phyloP scores from a whole-genome alignment of 2,888 invertebrate species.

The Eupithecia dodoneata region DNA sequence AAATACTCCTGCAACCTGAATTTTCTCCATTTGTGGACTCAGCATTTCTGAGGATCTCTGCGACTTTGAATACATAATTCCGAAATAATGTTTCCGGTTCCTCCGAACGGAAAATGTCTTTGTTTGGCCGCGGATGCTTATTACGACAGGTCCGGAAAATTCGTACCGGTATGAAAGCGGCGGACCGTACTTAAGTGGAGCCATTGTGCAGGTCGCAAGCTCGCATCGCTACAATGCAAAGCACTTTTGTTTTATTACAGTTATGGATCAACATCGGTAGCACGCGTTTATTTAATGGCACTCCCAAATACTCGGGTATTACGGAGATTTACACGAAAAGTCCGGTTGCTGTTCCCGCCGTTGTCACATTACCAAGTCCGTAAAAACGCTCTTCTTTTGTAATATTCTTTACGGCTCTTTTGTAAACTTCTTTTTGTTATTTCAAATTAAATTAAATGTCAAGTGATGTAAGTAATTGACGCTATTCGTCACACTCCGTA shows the following conservation, averaged over 20 bases:
- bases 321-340: constrained; percentile 48
- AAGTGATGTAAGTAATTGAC: constrained; percentile 34
- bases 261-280: constrained; percentile 72
- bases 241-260: constrained; percentile 74
- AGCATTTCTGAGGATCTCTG: constrained; percentile 55
- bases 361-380: constrained; percentile 22
- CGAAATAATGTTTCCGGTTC: constrained; percentile 69
- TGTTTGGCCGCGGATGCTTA: constrained; percentile 77
- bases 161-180: constrained; percentile 69
- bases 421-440: constrained; percentile 17
- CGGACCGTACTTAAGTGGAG: constrained; percentile 76
- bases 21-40: constrained; percentile 42
- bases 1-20: constrained; percentile 32
- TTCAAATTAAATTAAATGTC: constrained; percentile 30
- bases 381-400: constrained; percentile 22
- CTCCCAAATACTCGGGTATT: constrained; percentile 57
- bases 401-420: constrained; percentile 25
- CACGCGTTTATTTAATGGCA: constrained; percentile 71
- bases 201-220: constrained; percentile 67
- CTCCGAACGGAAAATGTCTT: constrained; percentile 71
- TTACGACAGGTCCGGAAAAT: constrained; percentile 73
- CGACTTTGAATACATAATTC: constrained; percentile 68
- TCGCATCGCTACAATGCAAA: constrained; percentile 68
- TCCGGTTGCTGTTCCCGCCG: constrained; percentile 26
- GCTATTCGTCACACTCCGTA: constrained; percentile 39